Conservation (phyloP, 2,888 invertebrate species). For the Entomobrya multifasciata region DNA sequence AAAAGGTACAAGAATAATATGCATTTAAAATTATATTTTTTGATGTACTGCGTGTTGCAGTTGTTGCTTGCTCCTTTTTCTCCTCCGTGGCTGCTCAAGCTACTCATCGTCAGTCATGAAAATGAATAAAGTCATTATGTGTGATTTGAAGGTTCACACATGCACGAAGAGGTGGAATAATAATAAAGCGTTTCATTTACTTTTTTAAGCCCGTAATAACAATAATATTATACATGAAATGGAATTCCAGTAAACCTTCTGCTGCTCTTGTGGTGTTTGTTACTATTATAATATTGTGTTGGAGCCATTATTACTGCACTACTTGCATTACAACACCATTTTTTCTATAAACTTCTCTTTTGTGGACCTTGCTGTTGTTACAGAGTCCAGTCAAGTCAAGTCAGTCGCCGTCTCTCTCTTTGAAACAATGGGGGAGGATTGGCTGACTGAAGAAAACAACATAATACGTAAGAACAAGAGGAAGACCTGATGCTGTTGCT, state of each 20-base stretch:
- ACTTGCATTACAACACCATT: constrained; percentile 40
- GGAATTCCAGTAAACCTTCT: constrained; percentile 70
- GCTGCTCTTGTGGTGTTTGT: constrained; percentile 60
- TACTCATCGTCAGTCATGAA: constrained; percentile 62
- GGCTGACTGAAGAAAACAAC: neutral
- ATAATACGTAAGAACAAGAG: neutral
- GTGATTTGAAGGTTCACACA: constrained; percentile 72
- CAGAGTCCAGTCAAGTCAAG: no score
- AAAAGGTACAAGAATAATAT: constrained; percentile 62
- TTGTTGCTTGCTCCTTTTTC: constrained; percentile 34
- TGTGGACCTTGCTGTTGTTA: no score
- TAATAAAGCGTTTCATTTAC: constrained; percentile 72
- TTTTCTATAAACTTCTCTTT: neutral
- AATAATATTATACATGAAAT: constrained; percentile 64
- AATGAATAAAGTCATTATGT: constrained; percentile 70
- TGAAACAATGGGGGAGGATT: constrained; percentile 61
- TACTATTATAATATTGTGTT: constrained; percentile 43
- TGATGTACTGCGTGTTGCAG: constrained; percentile 53
- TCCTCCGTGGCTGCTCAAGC: constrained; percentile 52
- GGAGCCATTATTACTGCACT: constrained; percentile 40
- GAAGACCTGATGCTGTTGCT: constrained; percentile 58
- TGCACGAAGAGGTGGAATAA: constrained; percentile 67
- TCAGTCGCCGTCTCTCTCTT: constrained; percentile 39
- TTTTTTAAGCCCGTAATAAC: constrained; percentile 58
- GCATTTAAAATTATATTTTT: constrained; percentile 51